Percentiles rank a stretch among this genome's conserved stretches.
phyloP scores from a whole-genome alignment of 2,797 vertebrate genomes.

The Myoxocephalus aenaeus region DNA sequence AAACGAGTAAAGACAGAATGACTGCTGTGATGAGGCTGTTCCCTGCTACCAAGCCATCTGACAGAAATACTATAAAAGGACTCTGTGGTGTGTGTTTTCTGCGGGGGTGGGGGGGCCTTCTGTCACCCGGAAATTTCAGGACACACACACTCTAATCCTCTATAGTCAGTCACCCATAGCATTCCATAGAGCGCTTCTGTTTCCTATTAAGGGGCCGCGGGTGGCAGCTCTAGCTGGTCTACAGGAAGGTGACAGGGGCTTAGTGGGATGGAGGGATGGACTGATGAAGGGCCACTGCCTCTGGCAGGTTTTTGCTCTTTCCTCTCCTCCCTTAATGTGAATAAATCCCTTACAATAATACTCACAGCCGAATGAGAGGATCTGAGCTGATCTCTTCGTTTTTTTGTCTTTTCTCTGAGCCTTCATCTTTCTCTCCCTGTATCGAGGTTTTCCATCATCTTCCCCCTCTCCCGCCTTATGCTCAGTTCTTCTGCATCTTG shows the following conservation, averaged over 20 bases:
- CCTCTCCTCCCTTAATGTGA: slow-evolving; percentile 15
- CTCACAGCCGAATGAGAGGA: slow-evolving; percentile 13
- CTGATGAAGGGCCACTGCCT: slow-evolving; percentile 33
- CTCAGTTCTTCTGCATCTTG: background rate
- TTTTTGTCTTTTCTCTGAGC: slow-evolving; percentile 4
- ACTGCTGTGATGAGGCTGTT: slow-evolving; percentile 28
- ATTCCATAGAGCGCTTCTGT: slow-evolving; percentile 53
- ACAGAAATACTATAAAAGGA: slow-evolving; percentile 74
- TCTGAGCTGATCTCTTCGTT: slow-evolving; percentile 27
- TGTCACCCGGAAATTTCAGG: slow-evolving; percentile 65
- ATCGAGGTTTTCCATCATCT: background rate
- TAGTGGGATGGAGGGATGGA: slow-evolving; percentile 29
- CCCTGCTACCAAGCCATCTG: slow-evolving; percentile 27
- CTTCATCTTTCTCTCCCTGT: background rate
- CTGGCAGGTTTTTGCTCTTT: slow-evolving; percentile 3
- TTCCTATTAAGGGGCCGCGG: slow-evolving; percentile 77
- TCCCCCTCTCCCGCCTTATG: no score
- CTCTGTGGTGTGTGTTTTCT: slow-evolving; percentile 32
- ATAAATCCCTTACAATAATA: slow-evolving; percentile 55
- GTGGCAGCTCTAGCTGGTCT: slow-evolving; percentile 30
- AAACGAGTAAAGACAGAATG: slow-evolving; percentile 14
- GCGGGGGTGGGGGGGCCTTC: slow-evolving; percentile 28
- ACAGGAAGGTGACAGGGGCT: slow-evolving; percentile 41
- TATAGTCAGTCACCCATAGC: slow-evolving; percentile 63
- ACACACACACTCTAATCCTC: slow-evolving; percentile 67